Percentiles rank a stretch among this genome's conserved stretches.
Evolutionary conservation across 2,888 invertebrate species (phyloP).

Genomic region (Didymodactylos carnosus): DNA sequence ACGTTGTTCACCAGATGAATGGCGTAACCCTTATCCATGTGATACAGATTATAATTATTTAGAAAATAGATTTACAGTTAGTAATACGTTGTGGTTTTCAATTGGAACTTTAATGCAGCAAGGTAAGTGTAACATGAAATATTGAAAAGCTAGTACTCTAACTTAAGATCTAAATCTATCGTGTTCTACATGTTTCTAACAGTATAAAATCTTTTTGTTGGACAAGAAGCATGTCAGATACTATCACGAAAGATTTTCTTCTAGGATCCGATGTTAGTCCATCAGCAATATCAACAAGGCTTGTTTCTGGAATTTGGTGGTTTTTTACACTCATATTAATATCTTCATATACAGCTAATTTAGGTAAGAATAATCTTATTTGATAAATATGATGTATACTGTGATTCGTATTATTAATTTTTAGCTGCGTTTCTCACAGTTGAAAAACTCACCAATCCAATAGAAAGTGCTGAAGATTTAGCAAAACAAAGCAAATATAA

Average conservation of each 20-base stretch:
- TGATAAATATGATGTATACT: neutral
- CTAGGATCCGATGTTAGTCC: conserved; percentile 15
- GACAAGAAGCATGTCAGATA: neutral
- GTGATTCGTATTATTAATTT: neutral
- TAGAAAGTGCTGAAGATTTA: conserved; percentile 16
- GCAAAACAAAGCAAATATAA: conserved; percentile 13
- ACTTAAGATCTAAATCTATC: neutral
- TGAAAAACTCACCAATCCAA: conserved; percentile 13
- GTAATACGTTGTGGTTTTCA: conserved; percentile 89
- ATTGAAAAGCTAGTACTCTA: neutral
- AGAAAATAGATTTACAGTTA: conserved; percentile 76
- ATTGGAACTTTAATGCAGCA: conserved; percentile 86
- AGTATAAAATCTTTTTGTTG: neutral
- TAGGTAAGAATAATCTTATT: neutral
- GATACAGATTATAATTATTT: conserved; percentile 59
- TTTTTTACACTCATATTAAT: conserved; percentile 35
- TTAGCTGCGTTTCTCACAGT: conserved; percentile 20
- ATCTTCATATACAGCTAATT: conserved; percentile 35
- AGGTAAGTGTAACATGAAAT: conserved; percentile 37
- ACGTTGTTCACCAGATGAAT: conserved; percentile 77
- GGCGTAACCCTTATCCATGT: conserved; percentile 54
- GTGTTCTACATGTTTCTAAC: neutral
- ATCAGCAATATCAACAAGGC: conserved; percentile 12
- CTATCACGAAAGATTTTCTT: neutral
- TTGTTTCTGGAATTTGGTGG: conserved; percentile 33